Base-by-base conservation (phyloP, 1,140 invertebrate genomes). In the Paraescarpia echinospica region DNA sequence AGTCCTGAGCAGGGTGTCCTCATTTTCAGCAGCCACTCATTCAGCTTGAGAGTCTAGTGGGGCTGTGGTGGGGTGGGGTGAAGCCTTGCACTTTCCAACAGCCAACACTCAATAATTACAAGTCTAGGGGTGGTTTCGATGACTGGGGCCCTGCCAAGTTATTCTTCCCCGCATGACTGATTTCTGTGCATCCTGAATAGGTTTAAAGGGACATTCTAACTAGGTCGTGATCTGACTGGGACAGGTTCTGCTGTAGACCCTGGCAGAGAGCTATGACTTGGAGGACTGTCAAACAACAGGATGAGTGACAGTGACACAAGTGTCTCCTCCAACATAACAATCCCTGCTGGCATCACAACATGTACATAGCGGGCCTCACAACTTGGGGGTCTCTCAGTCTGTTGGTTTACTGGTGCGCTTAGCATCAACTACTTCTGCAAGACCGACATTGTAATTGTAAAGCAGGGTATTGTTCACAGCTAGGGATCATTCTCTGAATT, bases 1-100 rank as follows among this genome's bases (percentile, higher is more conserved):
- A 77, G 59, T 77, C 59, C 59, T 77, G 59, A 77, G 59, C 59
- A 77, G 59, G 59, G 59, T 77, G 59, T 77, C 59, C 59, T 77
- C 59, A 77, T 77, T 77, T 77, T 77, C 59, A 77, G 59, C 59
- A 77, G 59, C 22, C 8, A 18, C 59, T 77, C 59, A 77, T 77
- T 77, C 59, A 77, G 59, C 59, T 77, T 77, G 59, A 77, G 59
- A 51, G 48, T 77, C 8, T 31, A 77, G 59, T 77, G 59, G 59
- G 59, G 59, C 22, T 6, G 59, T 27, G 59, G 59, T 41, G 41
- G 59, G 12, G 59, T 8, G 59, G 59, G 59, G 59, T 77, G 59
- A 77, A 77, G 59, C 59, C 59, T 77, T 77, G 22, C 59, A 77
- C 59, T 77, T 77, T 77, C 59, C 4, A 18, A 77, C 59, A 77